phyloP scores from a whole-genome alignment of 2,888 invertebrate species.

The Pollenia angustigena region DNA sequence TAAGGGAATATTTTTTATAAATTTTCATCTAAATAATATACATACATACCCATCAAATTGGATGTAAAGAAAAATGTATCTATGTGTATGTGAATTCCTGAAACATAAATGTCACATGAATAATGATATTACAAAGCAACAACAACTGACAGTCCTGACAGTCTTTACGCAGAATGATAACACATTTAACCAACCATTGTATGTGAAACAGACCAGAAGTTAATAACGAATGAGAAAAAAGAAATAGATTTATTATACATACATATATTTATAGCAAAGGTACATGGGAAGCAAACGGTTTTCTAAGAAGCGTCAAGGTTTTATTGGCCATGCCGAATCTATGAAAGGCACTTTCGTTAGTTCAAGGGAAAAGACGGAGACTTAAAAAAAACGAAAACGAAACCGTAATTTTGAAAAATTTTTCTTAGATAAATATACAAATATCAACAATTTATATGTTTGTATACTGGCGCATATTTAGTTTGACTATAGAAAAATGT shows the following conservation, averaged over 20 bases:
- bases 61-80: not conserved
- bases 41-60: not conserved
- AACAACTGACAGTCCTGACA: constrained; percentile 57
- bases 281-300: too few relatives aligned
- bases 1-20: not conserved
- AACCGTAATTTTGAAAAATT: too few relatives aligned
- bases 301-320: too few relatives aligned
- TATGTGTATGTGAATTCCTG: constrained; percentile 5
- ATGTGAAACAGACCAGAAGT: constrained; percentile 9
- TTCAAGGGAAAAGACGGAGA: too few relatives aligned
- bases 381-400: too few relatives aligned
- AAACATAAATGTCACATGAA: constrained; percentile 51
- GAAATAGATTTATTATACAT: not conserved
- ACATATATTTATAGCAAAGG: too few relatives aligned
- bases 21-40: not conserved
- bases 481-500: too few relatives aligned
- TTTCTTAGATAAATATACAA: too few relatives aligned
- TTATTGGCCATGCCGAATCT: too few relatives aligned
- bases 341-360: too few relatives aligned
- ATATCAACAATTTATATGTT: too few relatives aligned
- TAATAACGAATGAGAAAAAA: not conserved
- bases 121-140: constrained; percentile 57
- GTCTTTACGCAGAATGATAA: constrained; percentile 55
- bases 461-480: too few relatives aligned
- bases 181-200: not conserved